Evolutionary conservation across 2,888 invertebrate genomes (phyloP), one percentile per base, ranked within the genome.

Genomic region (Limnephilus auricula): DNA sequence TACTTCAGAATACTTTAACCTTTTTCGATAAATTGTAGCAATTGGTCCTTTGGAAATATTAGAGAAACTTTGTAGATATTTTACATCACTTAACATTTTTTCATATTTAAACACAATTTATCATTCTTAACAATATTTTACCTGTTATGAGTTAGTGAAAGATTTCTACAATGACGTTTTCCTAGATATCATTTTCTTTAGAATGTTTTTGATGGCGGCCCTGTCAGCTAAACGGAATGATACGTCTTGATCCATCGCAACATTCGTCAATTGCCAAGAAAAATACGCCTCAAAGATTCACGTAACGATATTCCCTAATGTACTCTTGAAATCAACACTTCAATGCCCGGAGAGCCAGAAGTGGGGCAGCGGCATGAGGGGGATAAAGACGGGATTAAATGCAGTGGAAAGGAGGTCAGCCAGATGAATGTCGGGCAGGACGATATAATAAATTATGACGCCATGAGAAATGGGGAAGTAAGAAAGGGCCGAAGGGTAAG

Each of bases 281-380:
- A 65, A n/a, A 65, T 65, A 65, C 65, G 65, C 65, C 65, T 65
- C 65, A 65, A 65, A 65, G 65, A n/a, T n/a, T n/a, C 65, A 65
- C 65, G n/a, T 65, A 65, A 25, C 65, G 25, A 65, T n/a, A 65
- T 65, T 65, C 25, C 65, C 65, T 25, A 65, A 65, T 65, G 65
- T 18, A 65, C 65, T 9, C 50, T 4, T 50, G 50, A 18, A 50
- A 50, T 50, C 65, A 65, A 65, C 65, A 65, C 25, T 65, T 65
- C 25, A 65, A 65, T 65, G 65, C 65, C 10, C 9, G 1, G 25
- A n/a, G 65, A n/a, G 65, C 65, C n/a, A 25, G 65, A n/a, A 65
- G 25, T 0, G 65, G 65, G 65, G 65, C 25, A 65, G 65, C 25
- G 65, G 25, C 25, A n/a, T 1, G 9, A 65, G n/a, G 65, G 65